phyloP scores from a whole-genome alignment of 2,797 vertebrate genomes.

The Gymnopithys bicolor region DNA sequence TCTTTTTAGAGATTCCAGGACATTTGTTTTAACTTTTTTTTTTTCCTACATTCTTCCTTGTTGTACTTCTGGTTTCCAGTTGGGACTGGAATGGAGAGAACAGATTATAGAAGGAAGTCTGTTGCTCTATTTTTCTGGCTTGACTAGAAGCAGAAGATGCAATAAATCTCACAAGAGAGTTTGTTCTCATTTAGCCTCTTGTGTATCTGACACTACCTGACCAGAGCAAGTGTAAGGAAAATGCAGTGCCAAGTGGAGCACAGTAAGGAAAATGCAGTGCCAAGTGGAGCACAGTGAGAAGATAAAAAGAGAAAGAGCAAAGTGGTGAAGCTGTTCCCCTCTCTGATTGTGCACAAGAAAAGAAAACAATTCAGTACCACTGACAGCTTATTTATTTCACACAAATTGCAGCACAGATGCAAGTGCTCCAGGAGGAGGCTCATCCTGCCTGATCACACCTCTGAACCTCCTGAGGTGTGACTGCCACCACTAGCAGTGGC shows the following conservation, averaged over 20 bases:
- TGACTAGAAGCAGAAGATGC: constrained; percentile 62
- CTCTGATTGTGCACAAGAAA: not conserved
- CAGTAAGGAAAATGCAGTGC: not conserved
- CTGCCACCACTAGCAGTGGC: not conserved
- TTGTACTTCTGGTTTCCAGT: constrained; percentile 54
- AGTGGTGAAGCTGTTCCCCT: not conserved
- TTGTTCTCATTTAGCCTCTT: constrained; percentile 29
- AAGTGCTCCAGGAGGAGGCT: not conserved
- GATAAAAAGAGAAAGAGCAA: not conserved
- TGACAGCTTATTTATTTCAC: constrained; percentile 41
- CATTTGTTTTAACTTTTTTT: not conserved
- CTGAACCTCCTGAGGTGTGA: not conserved
- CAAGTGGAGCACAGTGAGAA: not conserved
- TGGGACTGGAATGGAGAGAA: constrained; percentile 19
- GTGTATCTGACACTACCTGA: constrained; percentile 13
- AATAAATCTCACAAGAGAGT: constrained; percentile 47
- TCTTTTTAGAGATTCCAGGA: not conserved
- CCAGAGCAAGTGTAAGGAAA: not conserved
- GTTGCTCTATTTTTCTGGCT: constrained; percentile 39
- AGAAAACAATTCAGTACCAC: not conserved
- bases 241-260: not conserved
- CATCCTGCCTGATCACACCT: not conserved
- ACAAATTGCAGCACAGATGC: not conserved
- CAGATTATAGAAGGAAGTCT: constrained; percentile 33
- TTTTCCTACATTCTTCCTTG: constrained; percentile 30